A percentile compares a stretch with the other conserved stretches of the same genome.
phyloP scores from a whole-genome alignment of 2,888 invertebrate genomes.

The Drosophila picticornis region DNA sequence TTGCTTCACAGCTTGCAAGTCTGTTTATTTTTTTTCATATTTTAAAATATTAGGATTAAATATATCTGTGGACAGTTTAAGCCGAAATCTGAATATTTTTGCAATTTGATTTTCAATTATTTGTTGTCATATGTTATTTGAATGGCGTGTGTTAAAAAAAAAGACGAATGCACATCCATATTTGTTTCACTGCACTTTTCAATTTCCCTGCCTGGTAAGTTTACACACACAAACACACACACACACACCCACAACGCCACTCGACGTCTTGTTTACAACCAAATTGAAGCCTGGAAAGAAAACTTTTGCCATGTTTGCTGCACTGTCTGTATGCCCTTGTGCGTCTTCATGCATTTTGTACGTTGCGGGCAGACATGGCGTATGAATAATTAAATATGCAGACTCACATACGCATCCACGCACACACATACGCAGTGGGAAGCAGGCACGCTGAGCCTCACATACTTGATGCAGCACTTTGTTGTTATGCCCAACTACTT shows the following conservation, averaged over 20 bases:
- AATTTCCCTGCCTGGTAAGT: conserved; percentile 45
- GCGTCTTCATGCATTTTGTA: conserved; percentile 55
- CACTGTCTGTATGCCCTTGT: conserved; percentile 32
- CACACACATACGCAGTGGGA: conserved; percentile 5
- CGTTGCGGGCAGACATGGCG: conserved; percentile 75
- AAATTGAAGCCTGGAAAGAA: conserved; percentile 50
- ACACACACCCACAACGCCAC: conserved; percentile 4
- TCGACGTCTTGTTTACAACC: conserved; percentile 56
- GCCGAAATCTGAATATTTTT: conserved; percentile 41
- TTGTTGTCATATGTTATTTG: conserved; percentile 63
- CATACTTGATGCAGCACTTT: conserved; percentile 67
- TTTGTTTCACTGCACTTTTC: conserved; percentile 66
- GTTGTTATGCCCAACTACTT: conserved; percentile 69
- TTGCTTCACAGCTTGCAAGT: background rate
- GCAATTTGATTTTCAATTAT: conserved; percentile 62
- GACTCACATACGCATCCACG: conserved; percentile 22
- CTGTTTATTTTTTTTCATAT: background rate
- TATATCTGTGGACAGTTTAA: conserved; percentile 8
- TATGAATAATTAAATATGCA: conserved; percentile 77
- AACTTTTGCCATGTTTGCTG: conserved; percentile 60
- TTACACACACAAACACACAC: background rate
- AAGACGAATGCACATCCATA: conserved; percentile 53
- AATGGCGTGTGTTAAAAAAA: conserved; percentile 43
- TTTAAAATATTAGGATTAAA: background rate
- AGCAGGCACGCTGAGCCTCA: conserved; percentile 30